phyloP scores from a whole-genome alignment of 2,113 vertebrate species.

The Phoenicopterus ruber region DNA sequence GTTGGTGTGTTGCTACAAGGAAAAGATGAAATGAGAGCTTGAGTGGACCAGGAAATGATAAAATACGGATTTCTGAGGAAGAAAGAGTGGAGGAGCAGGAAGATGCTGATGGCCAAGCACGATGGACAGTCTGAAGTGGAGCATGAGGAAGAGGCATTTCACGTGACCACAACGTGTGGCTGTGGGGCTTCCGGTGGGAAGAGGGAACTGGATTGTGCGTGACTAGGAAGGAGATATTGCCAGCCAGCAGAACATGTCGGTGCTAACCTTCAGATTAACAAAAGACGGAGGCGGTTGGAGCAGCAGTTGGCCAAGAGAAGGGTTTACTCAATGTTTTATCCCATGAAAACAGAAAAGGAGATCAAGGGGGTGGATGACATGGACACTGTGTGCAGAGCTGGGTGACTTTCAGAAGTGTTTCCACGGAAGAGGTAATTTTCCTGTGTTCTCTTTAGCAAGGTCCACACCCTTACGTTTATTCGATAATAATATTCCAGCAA shows the following conservation, averaged over 20 bases:
- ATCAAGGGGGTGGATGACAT: background rate
- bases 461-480: background rate
- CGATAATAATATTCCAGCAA: background rate
- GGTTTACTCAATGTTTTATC: background rate
- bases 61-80: background rate
- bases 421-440: background rate
- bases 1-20: background rate
- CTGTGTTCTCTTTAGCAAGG: background rate
- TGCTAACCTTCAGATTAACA: background rate
- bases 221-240: background rate
- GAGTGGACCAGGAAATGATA: background rate
- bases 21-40: background rate
- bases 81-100: background rate
- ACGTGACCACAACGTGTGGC: rapidly evolving
- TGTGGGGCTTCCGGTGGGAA: background rate
- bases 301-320: background rate
- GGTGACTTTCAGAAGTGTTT: background rate
- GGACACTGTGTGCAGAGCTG: background rate
- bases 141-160: background rate
- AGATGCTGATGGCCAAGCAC: background rate
- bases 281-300: background rate
- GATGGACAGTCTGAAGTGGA: background rate
- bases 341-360: background rate
- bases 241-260: background rate
- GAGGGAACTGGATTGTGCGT: background rate